phyloP scores from a whole-genome alignment of 2,888 invertebrate genomes.

The Tetragonula carbonaria region DNA sequence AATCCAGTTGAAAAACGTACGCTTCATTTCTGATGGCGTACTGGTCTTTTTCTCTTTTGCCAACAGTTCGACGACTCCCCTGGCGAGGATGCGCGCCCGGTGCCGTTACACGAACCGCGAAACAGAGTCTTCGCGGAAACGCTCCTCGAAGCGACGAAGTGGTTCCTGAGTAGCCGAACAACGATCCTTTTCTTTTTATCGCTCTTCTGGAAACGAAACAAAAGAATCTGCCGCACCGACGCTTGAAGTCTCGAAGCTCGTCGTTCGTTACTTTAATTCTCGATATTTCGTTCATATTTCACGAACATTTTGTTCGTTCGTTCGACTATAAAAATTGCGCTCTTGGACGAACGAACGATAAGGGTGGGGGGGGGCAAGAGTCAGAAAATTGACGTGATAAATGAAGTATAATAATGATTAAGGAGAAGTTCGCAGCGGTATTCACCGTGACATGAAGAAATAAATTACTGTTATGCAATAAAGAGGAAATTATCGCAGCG shows the following conservation, averaged over 20 bases:
- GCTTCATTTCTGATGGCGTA: neutral
- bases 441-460: constrained; percentile 54
- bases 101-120: constrained; percentile 70
- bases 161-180: constrained; percentile 63
- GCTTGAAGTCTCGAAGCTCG: neutral
- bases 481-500: constrained; percentile 60
- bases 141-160: constrained; percentile 66
- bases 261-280: neutral
- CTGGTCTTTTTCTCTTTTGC: neutral
- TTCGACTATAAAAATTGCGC: neutral
- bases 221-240: neutral
- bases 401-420: constrained; percentile 63
- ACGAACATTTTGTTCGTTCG: no score
- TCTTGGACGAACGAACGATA: neutral
- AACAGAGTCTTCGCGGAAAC: constrained; percentile 72
- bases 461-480: constrained; percentile 69
- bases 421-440: constrained; percentile 40
- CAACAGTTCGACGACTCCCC: constrained; percentile 63
- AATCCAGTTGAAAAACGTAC: constrained; percentile 37
- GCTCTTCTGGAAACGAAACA: constrained; percentile 33
- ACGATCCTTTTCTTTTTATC: constrained; percentile 62
- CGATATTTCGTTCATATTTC: no score
- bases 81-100: constrained; percentile 65
- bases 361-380: neutral
- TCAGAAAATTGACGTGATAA: constrained; percentile 46